A percentile compares a stretch with the other conserved stretches of the same genome.
phyloP scores from a whole-genome alignment of 2,888 invertebrate genomes.

The Nematopogon swammerdamellus region DNA sequence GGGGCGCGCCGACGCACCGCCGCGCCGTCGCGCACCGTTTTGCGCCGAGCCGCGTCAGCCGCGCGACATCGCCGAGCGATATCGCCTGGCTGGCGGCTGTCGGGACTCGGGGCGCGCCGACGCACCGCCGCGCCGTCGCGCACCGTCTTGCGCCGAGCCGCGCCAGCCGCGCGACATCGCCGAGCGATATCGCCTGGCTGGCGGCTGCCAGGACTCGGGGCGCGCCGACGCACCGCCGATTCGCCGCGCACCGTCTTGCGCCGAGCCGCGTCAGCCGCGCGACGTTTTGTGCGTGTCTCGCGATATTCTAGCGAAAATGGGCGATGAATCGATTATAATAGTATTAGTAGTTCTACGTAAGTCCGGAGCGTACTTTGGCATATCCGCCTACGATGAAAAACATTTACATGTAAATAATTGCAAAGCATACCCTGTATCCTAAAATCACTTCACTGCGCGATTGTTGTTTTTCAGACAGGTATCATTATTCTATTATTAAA shows the following conservation, averaged over 20 bases:
- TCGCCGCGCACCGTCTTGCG: neutral
- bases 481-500: conserved; percentile 43
- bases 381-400: conserved; percentile 47
- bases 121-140: no score
- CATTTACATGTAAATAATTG: conserved; percentile 79
- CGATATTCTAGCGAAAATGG: conserved; percentile 4
- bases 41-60: no score
- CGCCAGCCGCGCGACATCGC: no score
- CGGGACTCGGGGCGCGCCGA: no score
- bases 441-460: conserved; percentile 72
- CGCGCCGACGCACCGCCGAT: no score
- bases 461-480: conserved; percentile 52
- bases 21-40: no score
- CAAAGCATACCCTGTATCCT: conserved; percentile 95
- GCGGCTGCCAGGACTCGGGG: no score
- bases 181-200: no score
- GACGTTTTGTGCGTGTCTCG: neutral
- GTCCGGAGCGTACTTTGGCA: conserved; percentile 7
- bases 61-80: no score
- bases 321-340: conserved; percentile 14
- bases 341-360: conserved; percentile 8
- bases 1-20: no score
- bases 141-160: no score
- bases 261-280: neutral
- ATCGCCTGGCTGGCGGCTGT: no score